Percentiles rank a stretch among this genome's conserved stretches.
Evolutionary conservation across 1,140 invertebrate genomes (phyloP).

Genomic region (Aphidius gifuensis): DNA sequence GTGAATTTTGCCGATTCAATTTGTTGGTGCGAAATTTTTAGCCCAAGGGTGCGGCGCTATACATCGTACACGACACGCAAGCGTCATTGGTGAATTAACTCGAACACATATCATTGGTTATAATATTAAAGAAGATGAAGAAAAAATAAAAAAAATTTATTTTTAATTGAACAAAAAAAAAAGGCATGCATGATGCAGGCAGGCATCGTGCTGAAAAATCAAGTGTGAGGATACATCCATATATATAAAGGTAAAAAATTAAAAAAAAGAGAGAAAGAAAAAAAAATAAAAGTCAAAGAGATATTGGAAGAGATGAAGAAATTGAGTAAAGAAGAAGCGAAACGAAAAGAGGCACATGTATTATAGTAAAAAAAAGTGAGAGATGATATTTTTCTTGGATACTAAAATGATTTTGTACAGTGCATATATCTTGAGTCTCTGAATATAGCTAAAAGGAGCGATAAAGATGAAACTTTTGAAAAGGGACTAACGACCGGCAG

Average conservation of each 20-base stretch:
- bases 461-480: slow-evolving; percentile 56
- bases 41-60: slow-evolving; percentile 20
- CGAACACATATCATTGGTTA: slow-evolving; percentile 1
- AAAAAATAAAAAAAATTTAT: too few relatives aligned
- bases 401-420: too few relatives aligned
- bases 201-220: too few relatives aligned
- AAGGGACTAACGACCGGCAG: slow-evolving; percentile 59
- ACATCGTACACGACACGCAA: slow-evolving; percentile 31
- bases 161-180: background rate
- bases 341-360: background rate
- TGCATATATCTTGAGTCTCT: background rate
- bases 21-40: slow-evolving; percentile 42
- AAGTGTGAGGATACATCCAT: too few relatives aligned
- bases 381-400: background rate
- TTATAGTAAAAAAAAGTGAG: background rate
- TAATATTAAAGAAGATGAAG: background rate
- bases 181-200: background rate
- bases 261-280: too few relatives aligned
- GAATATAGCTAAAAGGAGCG: slow-evolving; percentile 7
- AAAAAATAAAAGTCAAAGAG: too few relatives aligned
- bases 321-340: background rate
- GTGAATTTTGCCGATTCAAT: slow-evolving; percentile 50
- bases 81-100: slow-evolving; percentile 37
- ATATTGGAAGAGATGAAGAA: slow-evolving; percentile 10
- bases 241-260: too few relatives aligned